These are phyloP conservation scores for Calonectris borealis DNA, from an alignment of 2,113 vertebrate genomes.

Conservation along the genomic window DNA sequence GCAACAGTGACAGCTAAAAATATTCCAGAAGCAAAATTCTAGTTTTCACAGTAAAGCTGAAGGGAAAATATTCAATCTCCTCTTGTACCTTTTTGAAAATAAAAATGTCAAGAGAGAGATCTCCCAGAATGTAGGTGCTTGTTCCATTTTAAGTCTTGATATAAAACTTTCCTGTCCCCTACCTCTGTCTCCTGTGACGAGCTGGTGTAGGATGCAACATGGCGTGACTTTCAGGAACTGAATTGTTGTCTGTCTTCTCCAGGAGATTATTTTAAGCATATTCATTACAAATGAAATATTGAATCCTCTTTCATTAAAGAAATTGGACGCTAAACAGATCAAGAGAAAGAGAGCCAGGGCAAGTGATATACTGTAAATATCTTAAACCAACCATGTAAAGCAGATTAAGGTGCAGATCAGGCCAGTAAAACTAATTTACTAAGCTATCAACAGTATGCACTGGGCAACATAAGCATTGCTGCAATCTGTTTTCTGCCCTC, in stretches of 20 bases:
- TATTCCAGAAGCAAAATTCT: background rate
- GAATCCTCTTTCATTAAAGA: background rate
- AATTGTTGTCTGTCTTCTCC: background rate
- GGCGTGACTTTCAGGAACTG: background rate
- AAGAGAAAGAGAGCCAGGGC: background rate
- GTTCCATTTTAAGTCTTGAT: background rate
- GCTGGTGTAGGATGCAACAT: background rate
- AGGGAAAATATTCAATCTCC: background rate
- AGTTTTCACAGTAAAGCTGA: background rate
- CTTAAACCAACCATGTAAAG: background rate
- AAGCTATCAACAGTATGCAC: background rate
- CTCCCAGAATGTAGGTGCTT: background rate
- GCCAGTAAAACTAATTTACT: background rate
- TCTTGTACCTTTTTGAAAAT: background rate
- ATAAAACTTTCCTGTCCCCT: background rate
- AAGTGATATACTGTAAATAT: background rate
- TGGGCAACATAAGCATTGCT: background rate
- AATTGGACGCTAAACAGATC: background rate
- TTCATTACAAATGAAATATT: background rate
- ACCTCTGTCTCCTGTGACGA: background rate
- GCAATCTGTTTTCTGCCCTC: background rate
- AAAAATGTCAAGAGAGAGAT: background rate
- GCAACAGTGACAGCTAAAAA: background rate
- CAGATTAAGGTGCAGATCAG: background rate
- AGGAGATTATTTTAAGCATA: background rate